Percentiles rank a stretch among this genome's conserved stretches.
phyloP scores from a whole-genome alignment of 2,797 vertebrate genomes.

The Peromyscus melanophrys region DNA sequence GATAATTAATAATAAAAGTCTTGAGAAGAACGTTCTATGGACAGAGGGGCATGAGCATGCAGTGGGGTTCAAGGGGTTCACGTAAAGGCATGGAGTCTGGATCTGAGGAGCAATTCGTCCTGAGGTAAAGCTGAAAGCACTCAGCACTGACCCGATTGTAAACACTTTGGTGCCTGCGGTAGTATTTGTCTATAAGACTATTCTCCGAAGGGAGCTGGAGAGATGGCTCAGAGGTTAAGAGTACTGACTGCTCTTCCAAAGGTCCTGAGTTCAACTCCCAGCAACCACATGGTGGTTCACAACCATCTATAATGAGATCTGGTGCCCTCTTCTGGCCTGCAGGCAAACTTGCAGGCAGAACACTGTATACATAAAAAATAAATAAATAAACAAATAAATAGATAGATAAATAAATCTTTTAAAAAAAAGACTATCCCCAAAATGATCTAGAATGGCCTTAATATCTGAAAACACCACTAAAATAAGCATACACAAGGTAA shows the following conservation, averaged over 20 bases:
- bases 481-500: not conserved
- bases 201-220: too few species aligned
- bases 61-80: too few species aligned
- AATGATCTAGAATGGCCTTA: conserved; percentile 4
- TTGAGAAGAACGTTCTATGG: not conserved
- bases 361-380: too few species aligned
- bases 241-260: too few species aligned
- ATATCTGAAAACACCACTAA: conserved; percentile 39
- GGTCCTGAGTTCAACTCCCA: too few species aligned
- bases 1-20: not conserved
- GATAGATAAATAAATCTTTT: too few species aligned
- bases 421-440: not conserved
- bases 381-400: too few species aligned
- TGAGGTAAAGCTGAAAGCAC: not conserved
- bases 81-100: not conserved
- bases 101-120: not conserved
- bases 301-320: too few species aligned
- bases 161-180: not conserved
- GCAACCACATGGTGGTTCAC: too few species aligned
- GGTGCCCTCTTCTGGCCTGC: too few species aligned
- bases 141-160: not conserved
- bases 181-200: conserved; percentile 26
- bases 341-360: too few species aligned
- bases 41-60: not conserved
- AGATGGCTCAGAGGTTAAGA: too few species aligned